phyloP scores from a whole-genome alignment of 2,888 invertebrate genomes.

The Adelognathus sp. region DNA sequence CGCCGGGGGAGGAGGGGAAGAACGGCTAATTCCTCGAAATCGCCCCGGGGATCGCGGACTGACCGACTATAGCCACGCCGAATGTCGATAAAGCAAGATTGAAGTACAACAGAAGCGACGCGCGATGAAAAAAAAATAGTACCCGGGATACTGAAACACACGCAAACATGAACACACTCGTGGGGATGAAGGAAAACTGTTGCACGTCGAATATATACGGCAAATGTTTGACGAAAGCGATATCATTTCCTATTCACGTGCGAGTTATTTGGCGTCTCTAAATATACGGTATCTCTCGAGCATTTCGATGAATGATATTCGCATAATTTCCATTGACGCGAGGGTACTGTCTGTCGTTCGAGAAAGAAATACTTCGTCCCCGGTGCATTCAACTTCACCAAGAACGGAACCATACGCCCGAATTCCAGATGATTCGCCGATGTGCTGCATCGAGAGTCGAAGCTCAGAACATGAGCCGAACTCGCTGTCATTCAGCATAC shows the following conservation, averaged over 20 bases:
- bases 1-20: slow-evolving; percentile 28
- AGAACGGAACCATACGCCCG: too few species aligned
- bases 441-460: neutral
- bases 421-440: neutral
- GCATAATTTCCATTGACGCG: neutral
- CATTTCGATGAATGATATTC: neutral
- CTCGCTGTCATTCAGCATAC: neutral
- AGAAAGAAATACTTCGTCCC: too few species aligned
- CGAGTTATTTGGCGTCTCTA: slow-evolving; percentile 11
- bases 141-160: neutral
- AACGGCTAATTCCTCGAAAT: slow-evolving; percentile 57
- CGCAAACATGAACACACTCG: neutral
- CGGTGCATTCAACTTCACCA: too few species aligned
- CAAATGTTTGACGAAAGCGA: slow-evolving; percentile 8
- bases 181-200: slow-evolving; percentile 23
- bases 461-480: neutral
- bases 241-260: slow-evolving; percentile 9
- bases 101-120: slow-evolving; percentile 6
- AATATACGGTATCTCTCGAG: neutral
- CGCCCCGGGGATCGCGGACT: slow-evolving; percentile 28
- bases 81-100: slow-evolving; percentile 21
- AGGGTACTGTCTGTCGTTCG: neutral
- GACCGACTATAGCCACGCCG: slow-evolving; percentile 12
- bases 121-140: neutral
- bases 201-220: slow-evolving; percentile 13